Evolutionary conservation across 2,113 vertebrate species (phyloP).

Genomic region (Entomyzon cyanotis): DNA sequence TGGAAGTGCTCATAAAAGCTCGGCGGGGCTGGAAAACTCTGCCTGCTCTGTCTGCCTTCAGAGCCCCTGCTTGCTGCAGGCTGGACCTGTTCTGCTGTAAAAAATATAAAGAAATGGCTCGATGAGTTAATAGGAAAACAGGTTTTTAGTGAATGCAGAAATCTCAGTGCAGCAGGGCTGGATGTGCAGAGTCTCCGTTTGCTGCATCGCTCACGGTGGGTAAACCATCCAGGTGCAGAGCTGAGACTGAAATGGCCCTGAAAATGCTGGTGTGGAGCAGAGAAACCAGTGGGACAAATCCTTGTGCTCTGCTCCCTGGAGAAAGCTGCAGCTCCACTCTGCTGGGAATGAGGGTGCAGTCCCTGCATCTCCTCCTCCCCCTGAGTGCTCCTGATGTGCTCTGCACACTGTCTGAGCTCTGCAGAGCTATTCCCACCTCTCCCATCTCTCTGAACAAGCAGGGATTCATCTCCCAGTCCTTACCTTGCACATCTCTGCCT

Average conservation of each 20-base stretch:
- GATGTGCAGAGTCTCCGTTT: no score
- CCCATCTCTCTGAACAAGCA: neutral
- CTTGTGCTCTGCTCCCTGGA: neutral
- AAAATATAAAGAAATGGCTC: neutral
- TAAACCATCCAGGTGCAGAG: neutral
- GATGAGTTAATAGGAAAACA: neutral
- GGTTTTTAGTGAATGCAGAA: neutral
- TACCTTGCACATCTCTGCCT: neutral
- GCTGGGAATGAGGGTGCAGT: accelerated
- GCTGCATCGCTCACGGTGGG: neutral
- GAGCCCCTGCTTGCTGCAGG: neutral
- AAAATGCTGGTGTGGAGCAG: neutral
- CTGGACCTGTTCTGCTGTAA: neutral
- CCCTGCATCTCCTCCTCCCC: neutral
- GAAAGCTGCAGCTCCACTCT: neutral
- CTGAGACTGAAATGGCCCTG: neutral
- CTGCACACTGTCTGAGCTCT: neutral
- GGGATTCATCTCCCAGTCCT: neutral
- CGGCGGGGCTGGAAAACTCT: neutral
- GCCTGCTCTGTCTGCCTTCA: neutral
- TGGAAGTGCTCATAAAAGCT: neutral
- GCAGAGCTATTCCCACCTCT: neutral
- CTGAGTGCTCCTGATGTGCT: neutral
- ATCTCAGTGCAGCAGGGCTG: neutral
- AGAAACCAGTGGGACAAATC: neutral